These are phyloP conservation scores for Platanista minor DNA, from an alignment of 2,113 vertebrate genomes.

Conservation along the genomic window DNA sequence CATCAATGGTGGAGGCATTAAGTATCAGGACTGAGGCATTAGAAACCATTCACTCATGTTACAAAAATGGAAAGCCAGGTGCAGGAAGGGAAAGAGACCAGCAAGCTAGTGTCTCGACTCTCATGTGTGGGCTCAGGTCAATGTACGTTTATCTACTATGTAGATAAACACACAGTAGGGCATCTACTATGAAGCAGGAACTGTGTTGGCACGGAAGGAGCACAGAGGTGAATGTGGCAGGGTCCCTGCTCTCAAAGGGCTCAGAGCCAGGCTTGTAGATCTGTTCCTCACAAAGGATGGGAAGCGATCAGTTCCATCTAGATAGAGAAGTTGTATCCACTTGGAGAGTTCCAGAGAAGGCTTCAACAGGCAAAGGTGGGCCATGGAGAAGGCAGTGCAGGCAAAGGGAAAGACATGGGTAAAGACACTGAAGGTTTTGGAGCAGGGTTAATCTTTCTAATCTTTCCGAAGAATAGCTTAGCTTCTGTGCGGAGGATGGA, in stretches of 20 bases:
- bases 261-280: not conserved
- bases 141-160: not conserved
- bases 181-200: not conserved
- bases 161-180: not conserved
- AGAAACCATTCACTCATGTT: not conserved
- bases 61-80: not conserved
- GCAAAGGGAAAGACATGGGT: not conserved
- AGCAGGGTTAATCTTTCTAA: not conserved
- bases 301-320: not conserved
- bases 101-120: not conserved
- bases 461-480: not conserved
- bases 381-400: not conserved
- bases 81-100: not conserved
- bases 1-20: not conserved
- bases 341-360: not conserved
- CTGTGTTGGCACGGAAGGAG: not conserved
- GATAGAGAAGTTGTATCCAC: not conserved
- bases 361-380: not conserved
- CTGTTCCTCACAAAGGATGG: not conserved
- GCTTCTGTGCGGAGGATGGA: not conserved
- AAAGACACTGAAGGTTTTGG: not conserved
- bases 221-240: not conserved
- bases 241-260: not conserved
- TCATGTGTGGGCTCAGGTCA: not conserved
- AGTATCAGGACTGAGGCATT: not conserved